Evolutionary conservation across 2,888 invertebrate genomes (phyloP), one percentile per base, ranked within the genome.

Genomic region (Myopa testacea): DNA sequence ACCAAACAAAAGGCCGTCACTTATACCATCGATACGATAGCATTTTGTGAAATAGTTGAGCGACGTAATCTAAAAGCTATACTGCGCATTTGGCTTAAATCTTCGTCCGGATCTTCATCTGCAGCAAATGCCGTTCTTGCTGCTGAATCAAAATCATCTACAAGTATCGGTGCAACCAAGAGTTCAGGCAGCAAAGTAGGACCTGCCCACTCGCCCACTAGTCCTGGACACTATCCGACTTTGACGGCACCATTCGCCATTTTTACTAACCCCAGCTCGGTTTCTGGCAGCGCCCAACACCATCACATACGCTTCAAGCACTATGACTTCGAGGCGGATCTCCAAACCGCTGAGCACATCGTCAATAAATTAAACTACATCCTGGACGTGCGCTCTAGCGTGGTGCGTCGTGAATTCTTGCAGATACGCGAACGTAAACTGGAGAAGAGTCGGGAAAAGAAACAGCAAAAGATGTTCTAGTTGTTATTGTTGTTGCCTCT

Each of bases 331-430:
- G 97, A 97, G 89, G 93, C 95, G 4, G 95, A 96, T 81, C 91
- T 92, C 69, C 91, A 91, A 4, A 92, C 92, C 1, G 96, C 95
- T 0, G 92, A 93, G 81, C 95, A 96, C 88, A 96, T 98, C 70
- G 94, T 96, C 0, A 93, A 94, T 81, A 97, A 97, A 90, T 92
- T 98, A 14, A 95, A 95, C 88, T 93, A 95, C 79, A 97, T 97
- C 80, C 89, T 98, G 79, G 95, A 96, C 85, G 90, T 97, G 83
- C 91, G 94, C 81, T 94, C 94, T 74, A 96, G 95, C 87, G 92
- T 93, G 5, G 94, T 94, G 80, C 91, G 96, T 69, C 93, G 95
- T 82, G 96, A 96, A 86, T 98, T 96, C 89, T 91, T 96, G 82
- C 93, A 93, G 67, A 91, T 93, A 72, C 93, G 93, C 86, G 95